Conservation (phyloP, 2,797 vertebrate species). For the Rhinella marina region DNA sequence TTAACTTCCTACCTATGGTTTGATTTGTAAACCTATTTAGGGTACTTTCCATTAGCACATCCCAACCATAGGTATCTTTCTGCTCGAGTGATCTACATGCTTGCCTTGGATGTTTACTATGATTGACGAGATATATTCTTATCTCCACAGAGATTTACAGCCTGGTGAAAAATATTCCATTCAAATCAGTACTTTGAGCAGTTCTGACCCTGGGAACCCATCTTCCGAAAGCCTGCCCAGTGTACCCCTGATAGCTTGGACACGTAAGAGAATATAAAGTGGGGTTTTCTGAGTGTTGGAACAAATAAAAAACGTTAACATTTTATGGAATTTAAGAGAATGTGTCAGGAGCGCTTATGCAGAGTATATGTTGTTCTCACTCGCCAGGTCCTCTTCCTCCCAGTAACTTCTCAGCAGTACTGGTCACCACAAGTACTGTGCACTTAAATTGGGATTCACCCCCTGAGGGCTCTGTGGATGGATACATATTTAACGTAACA, state of each 20-base stretch:
- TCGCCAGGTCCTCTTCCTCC: conserved; percentile 87
- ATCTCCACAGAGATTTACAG: conserved; percentile 80
- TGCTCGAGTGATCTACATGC: no score
- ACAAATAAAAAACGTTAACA: neutral
- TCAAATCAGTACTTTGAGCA: conserved; percentile 85
- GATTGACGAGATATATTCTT: neutral
- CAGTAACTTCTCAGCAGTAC: conserved; percentile 86
- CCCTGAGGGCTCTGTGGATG: conserved; percentile 75
- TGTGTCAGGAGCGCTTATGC: neutral
- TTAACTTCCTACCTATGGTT: no score
- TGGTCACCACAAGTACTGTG: conserved; percentile 83
- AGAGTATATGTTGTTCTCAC: neutral
- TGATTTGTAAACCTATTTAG: no score
- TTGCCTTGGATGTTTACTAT: no score
- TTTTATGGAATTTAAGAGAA: neutral
- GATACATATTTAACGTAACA: conserved; percentile 93
- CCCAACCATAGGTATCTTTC: no score
- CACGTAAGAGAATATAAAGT: conserved; percentile 77
- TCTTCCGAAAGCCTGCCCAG: conserved; percentile 86
- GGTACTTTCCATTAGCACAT: no score
- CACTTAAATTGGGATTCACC: conserved; percentile 84
- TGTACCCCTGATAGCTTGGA: conserved; percentile 86
- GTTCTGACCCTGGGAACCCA: conserved; percentile 80
- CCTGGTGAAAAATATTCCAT: conserved; percentile 88
- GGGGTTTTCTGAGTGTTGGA: neutral